These are phyloP conservation scores for Liolophura sinensis DNA, from an alignment of 1,140 invertebrate species.

Conservation along the genomic window DNA sequence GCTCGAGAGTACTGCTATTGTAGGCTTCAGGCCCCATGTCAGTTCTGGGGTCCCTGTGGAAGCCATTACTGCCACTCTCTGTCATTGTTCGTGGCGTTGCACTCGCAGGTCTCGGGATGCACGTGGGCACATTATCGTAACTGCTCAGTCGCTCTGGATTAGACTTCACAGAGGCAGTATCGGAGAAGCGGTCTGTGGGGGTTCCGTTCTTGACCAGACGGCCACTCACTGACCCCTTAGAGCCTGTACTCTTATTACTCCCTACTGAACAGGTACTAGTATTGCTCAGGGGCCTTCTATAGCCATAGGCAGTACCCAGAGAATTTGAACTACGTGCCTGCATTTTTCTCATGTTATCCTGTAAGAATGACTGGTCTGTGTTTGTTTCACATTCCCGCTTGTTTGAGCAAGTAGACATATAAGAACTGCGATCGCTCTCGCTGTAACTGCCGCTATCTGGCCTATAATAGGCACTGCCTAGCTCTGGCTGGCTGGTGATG, in stretches of 20 bases:
- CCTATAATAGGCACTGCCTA: constrained; percentile 28
- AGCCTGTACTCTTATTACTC: constrained; percentile 37
- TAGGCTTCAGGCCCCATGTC: constrained; percentile 43
- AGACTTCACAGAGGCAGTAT: no score
- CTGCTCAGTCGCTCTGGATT: constrained; percentile 14
- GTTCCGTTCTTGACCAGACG: constrained; percentile 42
- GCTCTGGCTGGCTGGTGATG: constrained; percentile 44
- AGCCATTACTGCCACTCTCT: constrained; percentile 2
- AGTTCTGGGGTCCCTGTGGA: constrained; percentile 2
- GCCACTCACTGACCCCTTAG: constrained; percentile 27
- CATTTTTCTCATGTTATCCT: constrained; percentile 41
- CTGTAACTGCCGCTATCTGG: constrained; percentile 38
- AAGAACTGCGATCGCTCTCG: constrained; percentile 30
- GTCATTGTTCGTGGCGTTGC: neutral
- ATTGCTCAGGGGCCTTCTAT: constrained; percentile 48
- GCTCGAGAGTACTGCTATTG: constrained; percentile 45
- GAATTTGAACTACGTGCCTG: constrained; percentile 29
- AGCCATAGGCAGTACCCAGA: constrained; percentile 37
- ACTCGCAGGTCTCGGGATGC: neutral
- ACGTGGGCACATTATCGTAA: constrained; percentile 11
- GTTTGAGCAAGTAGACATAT: constrained; percentile 12
- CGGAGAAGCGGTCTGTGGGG: no score
- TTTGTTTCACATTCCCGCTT: constrained; percentile 54
- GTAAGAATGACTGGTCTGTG: constrained; percentile 51
- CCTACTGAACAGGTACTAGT: constrained; percentile 46